Evolutionary conservation across 2,797 vertebrate genomes (phyloP).

Genomic region (Liasis olivaceus): DNA sequence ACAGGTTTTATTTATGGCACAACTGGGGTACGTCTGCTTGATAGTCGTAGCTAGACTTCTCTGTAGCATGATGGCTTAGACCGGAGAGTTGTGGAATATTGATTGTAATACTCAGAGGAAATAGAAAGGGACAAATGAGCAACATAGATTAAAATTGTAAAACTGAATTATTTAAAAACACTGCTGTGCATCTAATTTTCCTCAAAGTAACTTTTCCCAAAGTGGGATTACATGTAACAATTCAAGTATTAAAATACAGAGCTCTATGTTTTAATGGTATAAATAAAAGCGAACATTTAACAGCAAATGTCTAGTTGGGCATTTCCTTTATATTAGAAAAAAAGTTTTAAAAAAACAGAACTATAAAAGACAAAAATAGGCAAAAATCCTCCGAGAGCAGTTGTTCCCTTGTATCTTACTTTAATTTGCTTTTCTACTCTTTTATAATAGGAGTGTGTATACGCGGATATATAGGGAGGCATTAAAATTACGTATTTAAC

Average conservation of each 20-base stretch:
- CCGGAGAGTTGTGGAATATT: background rate
- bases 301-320: conserved; percentile 36
- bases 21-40: background rate
- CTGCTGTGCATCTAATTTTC: background rate
- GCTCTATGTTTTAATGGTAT: background rate
- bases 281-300: conserved; percentile 39
- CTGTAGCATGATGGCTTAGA: background rate
- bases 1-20: background rate
- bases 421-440: conserved; percentile 2
- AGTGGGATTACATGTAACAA: conserved; percentile 28
- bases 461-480: background rate
- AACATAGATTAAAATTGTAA: conserved; percentile 13
- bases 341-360: conserved; percentile 22
- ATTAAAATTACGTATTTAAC: conserved; percentile 15
- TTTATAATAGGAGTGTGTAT: background rate
- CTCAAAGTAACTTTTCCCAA: conserved; percentile 30
- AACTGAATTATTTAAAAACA: conserved; percentile 1
- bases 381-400: background rate
- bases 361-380: background rate
- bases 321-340: conserved; percentile 28
- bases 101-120: background rate
- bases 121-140: background rate
- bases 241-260: conserved; percentile 22
- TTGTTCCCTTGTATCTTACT: background rate
- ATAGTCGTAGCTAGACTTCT: background rate